Percentiles rank a stretch among this genome's conserved stretches.
These are phyloP conservation scores for Elgaria multicarinata DNA, from an alignment of 2,113 vertebrate species.

Conservation along the genomic window DNA sequence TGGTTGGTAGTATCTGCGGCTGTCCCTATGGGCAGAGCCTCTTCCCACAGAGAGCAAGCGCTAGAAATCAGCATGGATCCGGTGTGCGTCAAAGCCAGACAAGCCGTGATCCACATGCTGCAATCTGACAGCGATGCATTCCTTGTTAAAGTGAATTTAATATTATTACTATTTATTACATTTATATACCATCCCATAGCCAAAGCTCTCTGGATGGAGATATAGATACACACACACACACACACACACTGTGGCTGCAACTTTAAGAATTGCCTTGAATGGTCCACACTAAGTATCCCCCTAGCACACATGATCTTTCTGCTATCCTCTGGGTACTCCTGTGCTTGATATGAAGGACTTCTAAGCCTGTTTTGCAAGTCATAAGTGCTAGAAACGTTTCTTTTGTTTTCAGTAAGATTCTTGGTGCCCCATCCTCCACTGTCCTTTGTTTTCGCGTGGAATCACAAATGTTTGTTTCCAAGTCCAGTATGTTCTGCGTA, in stretches of 20 bases:
- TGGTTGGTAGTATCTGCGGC: background rate
- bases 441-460: background rate
- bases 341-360: background rate
- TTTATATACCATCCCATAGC: too few species aligned
- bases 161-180: too few species aligned
- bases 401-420: background rate
- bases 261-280: background rate
- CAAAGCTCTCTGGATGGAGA: too few species aligned
- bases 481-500: background rate
- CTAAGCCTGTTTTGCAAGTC: background rate
- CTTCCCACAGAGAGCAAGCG: rapidly evolving
- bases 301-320: background rate
- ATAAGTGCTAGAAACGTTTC: background rate
- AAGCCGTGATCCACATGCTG: background rate
- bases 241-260: background rate
- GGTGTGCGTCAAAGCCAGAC: background rate
- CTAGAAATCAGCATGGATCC: background rate
- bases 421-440: too few species aligned
- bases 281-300: background rate
- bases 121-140: background rate
- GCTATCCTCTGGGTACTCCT: background rate
- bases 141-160: background rate
- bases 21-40: background rate
- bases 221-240: too few species aligned
- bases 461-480: rapidly evolving